phyloP scores from a whole-genome alignment of 2,888 invertebrate genomes.

The Drosophila colorata region DNA sequence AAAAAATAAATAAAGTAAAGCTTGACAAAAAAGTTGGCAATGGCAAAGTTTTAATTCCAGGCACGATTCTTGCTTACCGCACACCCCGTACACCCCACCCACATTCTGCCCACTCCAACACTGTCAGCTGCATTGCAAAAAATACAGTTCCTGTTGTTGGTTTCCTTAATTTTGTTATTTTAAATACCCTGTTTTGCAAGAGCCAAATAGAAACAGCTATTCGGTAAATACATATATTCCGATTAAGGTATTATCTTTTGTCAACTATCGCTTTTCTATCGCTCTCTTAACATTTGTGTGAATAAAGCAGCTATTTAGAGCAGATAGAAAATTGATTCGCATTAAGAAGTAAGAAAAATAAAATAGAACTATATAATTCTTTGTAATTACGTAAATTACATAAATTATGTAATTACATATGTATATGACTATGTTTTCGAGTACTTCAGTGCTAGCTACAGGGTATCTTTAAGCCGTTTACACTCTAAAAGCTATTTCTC shows the following conservation, averaged over 20 bases:
- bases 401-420: too few species aligned
- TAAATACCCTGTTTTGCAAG: conserved; percentile 13
- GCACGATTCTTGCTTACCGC: conserved; percentile 46
- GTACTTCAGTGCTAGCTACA: neutral
- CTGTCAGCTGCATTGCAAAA: conserved; percentile 15
- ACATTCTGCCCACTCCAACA: neutral
- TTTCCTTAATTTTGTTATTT: conserved; percentile 18
- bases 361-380: too few species aligned
- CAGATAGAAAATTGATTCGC: too few species aligned
- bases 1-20: conserved; percentile 13
- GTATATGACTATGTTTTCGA: too few species aligned
- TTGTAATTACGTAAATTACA: too few species aligned
- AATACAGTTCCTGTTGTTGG: neutral
- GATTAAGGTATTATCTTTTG: too few species aligned
- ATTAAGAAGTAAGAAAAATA: too few species aligned
- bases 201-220: too few species aligned
- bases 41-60: conserved; percentile 61
- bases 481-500: neutral
- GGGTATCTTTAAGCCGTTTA: neutral
- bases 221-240: too few species aligned
- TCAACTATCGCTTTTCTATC: too few species aligned
- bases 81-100: neutral
- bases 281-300: too few species aligned
- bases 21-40: conserved; percentile 52
- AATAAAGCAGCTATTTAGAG: too few species aligned